Evolutionary conservation across 2,888 invertebrate species (phyloP).

Genomic region (Stenurella melanura): DNA sequence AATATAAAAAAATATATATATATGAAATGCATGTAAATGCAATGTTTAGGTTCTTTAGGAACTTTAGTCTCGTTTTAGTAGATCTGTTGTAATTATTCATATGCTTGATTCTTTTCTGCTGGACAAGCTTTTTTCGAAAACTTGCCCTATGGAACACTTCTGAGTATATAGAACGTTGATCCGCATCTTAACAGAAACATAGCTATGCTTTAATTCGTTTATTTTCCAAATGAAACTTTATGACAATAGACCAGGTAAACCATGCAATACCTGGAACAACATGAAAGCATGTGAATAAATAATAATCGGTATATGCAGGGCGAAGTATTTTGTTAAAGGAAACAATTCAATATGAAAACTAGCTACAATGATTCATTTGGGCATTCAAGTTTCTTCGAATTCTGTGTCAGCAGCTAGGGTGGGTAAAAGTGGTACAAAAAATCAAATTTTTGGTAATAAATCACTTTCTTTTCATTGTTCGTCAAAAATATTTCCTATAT

Average conservation of each 20-base stretch:
- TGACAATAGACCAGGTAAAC: conserved; percentile 42
- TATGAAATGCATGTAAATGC: neutral
- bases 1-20: neutral
- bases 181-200: neutral
- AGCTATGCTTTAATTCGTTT: neutral
- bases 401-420: no score
- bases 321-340: no score
- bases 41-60: neutral
- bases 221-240: conserved; percentile 36
- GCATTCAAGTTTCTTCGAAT: no score
- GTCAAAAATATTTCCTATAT: no score
- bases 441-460: no score
- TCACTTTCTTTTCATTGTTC: no score
- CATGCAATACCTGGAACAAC: conserved; percentile 45
- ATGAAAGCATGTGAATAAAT: neutral
- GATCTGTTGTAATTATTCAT: neutral
- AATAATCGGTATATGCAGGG: no score
- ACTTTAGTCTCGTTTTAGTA: neutral
- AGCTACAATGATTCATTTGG: no score
- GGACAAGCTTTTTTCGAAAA: neutral
- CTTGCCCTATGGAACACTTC: neutral
- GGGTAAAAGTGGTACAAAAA: no score
- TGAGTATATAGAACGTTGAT: neutral
- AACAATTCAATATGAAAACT: no score
- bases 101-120: neutral